Base-by-base conservation (phyloP, 2,888 invertebrate genomes). In the Torymus tubicola region DNA sequence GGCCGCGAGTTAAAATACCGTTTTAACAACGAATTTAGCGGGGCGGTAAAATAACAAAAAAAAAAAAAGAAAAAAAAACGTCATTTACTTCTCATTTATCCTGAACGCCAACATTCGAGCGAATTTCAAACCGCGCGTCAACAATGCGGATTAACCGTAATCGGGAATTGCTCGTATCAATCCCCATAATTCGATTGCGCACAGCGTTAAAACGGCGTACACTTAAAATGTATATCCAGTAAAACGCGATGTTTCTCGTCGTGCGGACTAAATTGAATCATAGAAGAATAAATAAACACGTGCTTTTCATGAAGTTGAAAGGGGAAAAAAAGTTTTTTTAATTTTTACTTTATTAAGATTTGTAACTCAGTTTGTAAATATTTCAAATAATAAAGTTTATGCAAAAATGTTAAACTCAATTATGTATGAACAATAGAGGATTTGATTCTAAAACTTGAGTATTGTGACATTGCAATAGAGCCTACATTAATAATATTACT, bases 101-200 rank as follows among this genome's bases (percentile, higher is more conserved):
- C 70, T n/a, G 69, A 50, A 72, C 21, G 63, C 24, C 72, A 61
- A 72, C 24, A 63, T 18, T 52, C 24, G n/a, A 16, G 5, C 21
- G 13, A 72, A 60, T 72, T 72, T 72, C 24, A 21, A 24, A 53
- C 21, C 53, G 21, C 61, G n/a, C 70, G 42, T 42, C 14, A 16
- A 61, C 21, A n/a, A 24, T 63, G 61, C 55, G 50, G 24, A 61
- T 63, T 63, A 63, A 72, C n/a, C 63, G 63, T 63, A 72, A 72
- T 63, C 53, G 72, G 16, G 53, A 72, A 72, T 72, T 24, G 72
- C 52, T 63, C 24, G 63, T 63, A 72, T 63, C 63, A 63, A 72
- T 72, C 72, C 53, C 63, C 24, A 63, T 52, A 72, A 72, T 72
- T 72, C 72, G 63, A 72, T 72, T 63, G 53, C 42, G 11, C 61